Base-by-base conservation (phyloP, 2,113 vertebrate species). In the Seriola rivoliana region DNA sequence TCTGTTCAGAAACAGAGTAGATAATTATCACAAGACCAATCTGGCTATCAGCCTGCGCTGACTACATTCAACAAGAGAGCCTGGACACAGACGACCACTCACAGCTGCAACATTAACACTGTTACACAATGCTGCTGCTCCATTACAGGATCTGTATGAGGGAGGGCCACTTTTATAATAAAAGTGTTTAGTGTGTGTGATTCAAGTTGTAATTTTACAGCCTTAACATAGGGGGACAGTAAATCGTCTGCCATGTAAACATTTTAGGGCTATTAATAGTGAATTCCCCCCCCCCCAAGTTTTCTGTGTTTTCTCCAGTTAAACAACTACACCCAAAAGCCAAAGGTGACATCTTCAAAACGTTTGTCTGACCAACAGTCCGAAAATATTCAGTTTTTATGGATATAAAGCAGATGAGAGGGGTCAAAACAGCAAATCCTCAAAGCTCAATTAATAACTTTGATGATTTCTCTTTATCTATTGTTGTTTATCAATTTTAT, bases 21-120 rank as follows among this genome's bases (percentile, higher is more conserved):
- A 89, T 72, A 72, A 89, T 79, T 83, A 87, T 89, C 86, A 87
- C 80, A 89, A 88, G 82, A 90, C 74, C 48, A 52, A 55, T 66
- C 58, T 91, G 88, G 89, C 85, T 73, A 85, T 65, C 67, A 32
- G 82, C 87, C 85, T 58, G 38, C 48, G 52, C 70, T 71, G 75
- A 67, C 65, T 46, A 68, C 34, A n/a, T 83, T 73, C 75, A 76
- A 75, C 57, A 69, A 25, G n/a, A 62, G 46, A 55, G 38, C 65
- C 77, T 40, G 68, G 54, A 82, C 70, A 78, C 74, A 80, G 77
- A 50, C n/a, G 62, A 60, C 64, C 80, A 44, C 72, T 87, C 80
- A 78, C 74, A 82, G 69, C 82, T 84, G 85, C 77, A 85, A 80
- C 72, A 59, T 69, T 50, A 72, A 59, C 78, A 65, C 29, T n/a